Conservation (phyloP, 1,140 invertebrate species). For the Plodia interpunctella region DNA sequence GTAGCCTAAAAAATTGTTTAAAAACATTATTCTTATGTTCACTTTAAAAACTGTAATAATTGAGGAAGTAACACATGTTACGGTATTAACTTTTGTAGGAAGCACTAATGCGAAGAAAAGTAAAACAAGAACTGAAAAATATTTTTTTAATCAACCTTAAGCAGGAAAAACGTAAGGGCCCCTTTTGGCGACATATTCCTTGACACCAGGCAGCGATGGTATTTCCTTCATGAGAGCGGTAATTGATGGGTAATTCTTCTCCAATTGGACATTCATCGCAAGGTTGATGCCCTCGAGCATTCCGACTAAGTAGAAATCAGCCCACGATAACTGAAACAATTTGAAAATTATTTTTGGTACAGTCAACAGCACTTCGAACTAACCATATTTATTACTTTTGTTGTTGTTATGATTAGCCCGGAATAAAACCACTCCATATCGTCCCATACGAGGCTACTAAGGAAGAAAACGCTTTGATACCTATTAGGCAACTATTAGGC, state of each 20-base stretch:
- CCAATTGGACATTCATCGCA: constrained; percentile 42
- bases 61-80: no score
- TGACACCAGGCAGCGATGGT: constrained; percentile 46
- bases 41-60: no score
- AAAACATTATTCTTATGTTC: no score
- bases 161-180: constrained; percentile 28
- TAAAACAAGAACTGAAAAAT: no score
- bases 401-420: no score
- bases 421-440: no score
- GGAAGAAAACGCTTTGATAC: no score
- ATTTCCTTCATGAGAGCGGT: constrained; percentile 42
- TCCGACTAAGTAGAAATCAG: constrained; percentile 60
- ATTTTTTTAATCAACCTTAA: neutral
- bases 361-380: neutral
- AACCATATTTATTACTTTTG: neutral
- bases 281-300: constrained; percentile 49
- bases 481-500: no score
- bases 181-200: constrained; percentile 49
- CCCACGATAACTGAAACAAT: constrained; percentile 18
- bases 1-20: no score
- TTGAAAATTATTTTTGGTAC: neutral
- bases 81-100: no score
- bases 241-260: constrained; percentile 51
- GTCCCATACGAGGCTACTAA: no score
- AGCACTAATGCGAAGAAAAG: no score